Percentiles rank a stretch among this genome's conserved stretches.
phyloP scores from a whole-genome alignment of 2,113 vertebrate species.

The Phyllostomus discolor region DNA sequence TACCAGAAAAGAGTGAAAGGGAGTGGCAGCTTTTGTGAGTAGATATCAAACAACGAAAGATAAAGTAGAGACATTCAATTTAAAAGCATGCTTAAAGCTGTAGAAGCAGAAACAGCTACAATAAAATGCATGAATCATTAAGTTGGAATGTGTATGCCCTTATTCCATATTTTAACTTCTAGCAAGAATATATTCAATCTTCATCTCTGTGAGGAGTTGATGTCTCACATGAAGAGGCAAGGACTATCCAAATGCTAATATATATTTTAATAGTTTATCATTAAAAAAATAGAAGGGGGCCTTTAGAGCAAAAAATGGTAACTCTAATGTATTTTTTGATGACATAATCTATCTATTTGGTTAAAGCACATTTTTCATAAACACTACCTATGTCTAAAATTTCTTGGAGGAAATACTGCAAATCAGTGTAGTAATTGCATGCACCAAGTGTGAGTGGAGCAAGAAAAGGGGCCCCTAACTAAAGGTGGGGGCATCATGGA shows the following conservation, averaged over 20 bases:
- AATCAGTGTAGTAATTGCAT: not conserved
- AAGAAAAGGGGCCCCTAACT: not conserved
- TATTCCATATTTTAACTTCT: not conserved
- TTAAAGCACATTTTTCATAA: not conserved
- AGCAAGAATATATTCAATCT: not conserved
- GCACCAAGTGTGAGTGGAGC: not conserved
- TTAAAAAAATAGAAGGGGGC: not conserved
- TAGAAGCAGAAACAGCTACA: not conserved
- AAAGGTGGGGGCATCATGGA: not conserved
- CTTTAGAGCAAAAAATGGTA: not conserved
- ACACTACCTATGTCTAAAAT: not conserved
- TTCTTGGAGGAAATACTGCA: not conserved
- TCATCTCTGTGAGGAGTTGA: not conserved
- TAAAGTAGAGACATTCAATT: not conserved
- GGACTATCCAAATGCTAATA: not conserved
- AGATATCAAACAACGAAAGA: not conserved
- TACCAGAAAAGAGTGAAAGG: not conserved
- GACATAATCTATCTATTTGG: not conserved
- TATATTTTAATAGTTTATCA: not conserved
- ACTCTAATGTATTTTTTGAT: not conserved
- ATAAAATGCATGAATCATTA: not conserved
- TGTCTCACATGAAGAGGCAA: not conserved
- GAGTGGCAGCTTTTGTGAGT: not conserved
- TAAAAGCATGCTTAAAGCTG: not conserved
- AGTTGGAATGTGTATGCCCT: not conserved